Evolutionary conservation across 2,888 invertebrate species (phyloP), one percentile per base, ranked within the genome.

Genomic region (Drosophila setosimentum): DNA sequence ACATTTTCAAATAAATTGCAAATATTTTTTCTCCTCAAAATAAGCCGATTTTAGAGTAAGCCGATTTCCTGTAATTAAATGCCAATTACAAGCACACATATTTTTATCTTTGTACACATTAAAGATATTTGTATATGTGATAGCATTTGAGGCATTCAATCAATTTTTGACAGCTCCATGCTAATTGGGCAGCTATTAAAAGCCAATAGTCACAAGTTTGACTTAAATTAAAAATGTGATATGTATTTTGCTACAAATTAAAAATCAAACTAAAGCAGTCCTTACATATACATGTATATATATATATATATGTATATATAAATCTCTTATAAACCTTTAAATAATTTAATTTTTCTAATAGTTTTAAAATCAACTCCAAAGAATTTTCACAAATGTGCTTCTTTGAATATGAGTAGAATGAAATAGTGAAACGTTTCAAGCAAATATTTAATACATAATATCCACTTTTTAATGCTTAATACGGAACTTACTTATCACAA

Each of bases 51-150:
- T 76, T 33, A 59, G 58, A 64, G 62, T 79, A 80, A 80, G 50
- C 55, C 68, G 80, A 83, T 80, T 87, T 82, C 64, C 74, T 68
- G 78, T 74, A 68, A 82, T 85, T 80, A 76, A 80, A 78, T 60
- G 49, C 30, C 75, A 82, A 73, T 84, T 75, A 75, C 54, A 50
- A 27, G 8, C 50, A 50, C 29, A 49, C 16, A 18, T n/a, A 21
- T 32, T 30, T n/a, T 3, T 13, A 21, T 60, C 6, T n/a, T 5
- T 8, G 2, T 54, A 13, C n/a, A n/a, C 6, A 30, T 30, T 30
- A 13, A 18, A 24, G 42, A 33, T 35, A 27, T 55, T 32, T 58
- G 27, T 21, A 27, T 1, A 24, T n/a, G 40, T 27, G 40, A 32
- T 32, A 24, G 18, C 7, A n/a, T 29, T 30, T 33, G 18, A 48